A percentile compares a stretch with the other conserved stretches of the same genome.
Conservation (phyloP, 2,888 invertebrate genomes). For the Melipona bicolor region DNA sequence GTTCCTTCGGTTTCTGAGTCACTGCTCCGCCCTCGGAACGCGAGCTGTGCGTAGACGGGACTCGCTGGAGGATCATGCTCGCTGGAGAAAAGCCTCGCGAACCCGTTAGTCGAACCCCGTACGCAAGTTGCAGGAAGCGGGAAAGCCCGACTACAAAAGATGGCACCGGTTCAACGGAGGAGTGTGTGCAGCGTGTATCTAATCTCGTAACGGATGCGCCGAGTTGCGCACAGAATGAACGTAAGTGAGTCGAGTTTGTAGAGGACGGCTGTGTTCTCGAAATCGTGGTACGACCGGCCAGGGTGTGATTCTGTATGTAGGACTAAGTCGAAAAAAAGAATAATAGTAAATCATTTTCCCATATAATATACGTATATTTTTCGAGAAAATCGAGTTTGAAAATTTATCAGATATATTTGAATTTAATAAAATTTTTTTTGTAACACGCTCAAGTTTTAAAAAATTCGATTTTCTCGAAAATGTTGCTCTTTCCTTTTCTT, state of each 20-base stretch:
- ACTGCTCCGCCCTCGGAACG: conserved; percentile 60
- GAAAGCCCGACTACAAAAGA: background rate
- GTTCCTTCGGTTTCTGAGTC: conserved; percentile 63
- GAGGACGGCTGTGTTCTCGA: background rate
- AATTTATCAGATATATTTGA: too few relatives aligned
- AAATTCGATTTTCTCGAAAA: too few relatives aligned
- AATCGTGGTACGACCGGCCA: too few relatives aligned
- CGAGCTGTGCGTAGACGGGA: conserved; percentile 41
- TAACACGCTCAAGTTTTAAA: too few relatives aligned
- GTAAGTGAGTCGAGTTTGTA: background rate
- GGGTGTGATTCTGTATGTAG: too few relatives aligned
- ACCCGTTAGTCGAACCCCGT: conserved; percentile 29
- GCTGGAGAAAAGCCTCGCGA: conserved; percentile 23
- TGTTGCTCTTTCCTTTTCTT: too few relatives aligned
- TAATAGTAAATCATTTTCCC: too few relatives aligned
- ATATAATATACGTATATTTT: too few relatives aligned
- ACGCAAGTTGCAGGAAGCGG: background rate
- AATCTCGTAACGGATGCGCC: background rate
- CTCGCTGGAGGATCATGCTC: conserved; percentile 26
- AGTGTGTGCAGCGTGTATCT: background rate
- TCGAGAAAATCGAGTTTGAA: too few relatives aligned
- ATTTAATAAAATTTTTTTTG: too few relatives aligned
- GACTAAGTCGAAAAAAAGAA: too few relatives aligned
- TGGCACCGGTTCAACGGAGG: background rate
- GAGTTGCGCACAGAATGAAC: background rate